Base-by-base conservation (phyloP, 2,797 vertebrate species). In the Champsocephalus gunnari region DNA sequence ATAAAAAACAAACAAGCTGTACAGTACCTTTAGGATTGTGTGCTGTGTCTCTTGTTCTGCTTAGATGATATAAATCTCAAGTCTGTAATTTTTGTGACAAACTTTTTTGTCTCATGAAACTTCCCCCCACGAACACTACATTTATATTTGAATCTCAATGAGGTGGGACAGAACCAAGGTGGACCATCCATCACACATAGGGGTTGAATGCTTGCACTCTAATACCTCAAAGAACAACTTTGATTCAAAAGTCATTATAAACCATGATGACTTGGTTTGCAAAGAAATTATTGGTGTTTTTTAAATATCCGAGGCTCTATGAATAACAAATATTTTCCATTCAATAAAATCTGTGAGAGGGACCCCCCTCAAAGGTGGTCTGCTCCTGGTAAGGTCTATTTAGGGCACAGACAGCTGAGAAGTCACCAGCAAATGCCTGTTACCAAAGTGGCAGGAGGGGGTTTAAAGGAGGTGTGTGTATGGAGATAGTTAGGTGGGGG, bases 391-490 rank as follows among this genome's bases (percentile, higher is more conserved):
- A 88, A 89, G 73, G 81, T 92, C 93, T 96, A 95, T 95, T 96
- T 95, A 92, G 83, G 93, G 94, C 88, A 82, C 71, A 81, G 85
- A 95, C 95, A 96, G 95, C 94, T 96, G 95, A 95, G 93, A 93
- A 91, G 87, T 89, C 77, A 85, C 90, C 50, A 92, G 92, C 91
- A 95, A 93, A 95, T 94, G 94, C 88, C 73, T 86, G 89, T 75
- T 86, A 75, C 74, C 80, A 71, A 79, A 83, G 73, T 62, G 84
- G 75, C 16, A 28, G 80, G 59, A 38, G 76, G 83, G 71, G 84
- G 80, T 12, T 50, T 55, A 53, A 48, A 59, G 48, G 60, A 38
- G 55, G 75, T 63, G 70, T 65, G 80, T 54, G 41, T 50, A 17
- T 50, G 65, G n/a, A 24, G 21, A 58, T 12, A 21, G 50, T 16